phyloP scores from a whole-genome alignment of 2,797 vertebrate genomes.

The Anas flavirostris region DNA sequence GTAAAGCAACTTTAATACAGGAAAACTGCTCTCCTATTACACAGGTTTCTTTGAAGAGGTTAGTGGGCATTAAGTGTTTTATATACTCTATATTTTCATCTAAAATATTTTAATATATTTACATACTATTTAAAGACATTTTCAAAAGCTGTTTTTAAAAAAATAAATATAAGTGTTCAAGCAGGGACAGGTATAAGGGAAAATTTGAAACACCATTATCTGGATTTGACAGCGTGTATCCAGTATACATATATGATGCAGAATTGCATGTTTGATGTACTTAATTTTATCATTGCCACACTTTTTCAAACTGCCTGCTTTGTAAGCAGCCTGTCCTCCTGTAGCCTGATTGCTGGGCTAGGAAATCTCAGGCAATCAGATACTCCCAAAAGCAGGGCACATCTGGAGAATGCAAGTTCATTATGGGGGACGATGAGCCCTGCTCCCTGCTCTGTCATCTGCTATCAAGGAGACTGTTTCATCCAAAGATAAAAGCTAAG shows the following conservation, averaged over 20 bases:
- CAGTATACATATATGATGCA: neutral
- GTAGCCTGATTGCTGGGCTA: neutral
- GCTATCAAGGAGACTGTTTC: constrained; percentile 52
- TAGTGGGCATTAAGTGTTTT: neutral
- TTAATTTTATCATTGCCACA: neutral
- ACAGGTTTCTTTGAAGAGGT: neutral
- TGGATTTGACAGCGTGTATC: neutral
- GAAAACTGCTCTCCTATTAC: neutral
- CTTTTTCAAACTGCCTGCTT: neutral
- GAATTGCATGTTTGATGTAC: neutral
- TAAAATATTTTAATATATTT: neutral
- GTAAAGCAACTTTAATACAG: neutral
- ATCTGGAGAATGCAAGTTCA: constrained; percentile 47
- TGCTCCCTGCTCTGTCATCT: constrained; percentile 46
- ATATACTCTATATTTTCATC: neutral
- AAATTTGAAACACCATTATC: neutral
- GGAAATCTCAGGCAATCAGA: constrained; percentile 14
- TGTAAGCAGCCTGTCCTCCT: neutral
- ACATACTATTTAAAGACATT: neutral
- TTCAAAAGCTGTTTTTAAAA: neutral
- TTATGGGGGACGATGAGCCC: neutral
- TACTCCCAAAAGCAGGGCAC: constrained; percentile 2
- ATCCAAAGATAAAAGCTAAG: constrained; percentile 63
- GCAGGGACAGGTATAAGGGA: neutral
- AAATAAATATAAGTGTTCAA: neutral